Conservation (phyloP, 2,888 invertebrate genomes). For the Atrina japonica region DNA sequence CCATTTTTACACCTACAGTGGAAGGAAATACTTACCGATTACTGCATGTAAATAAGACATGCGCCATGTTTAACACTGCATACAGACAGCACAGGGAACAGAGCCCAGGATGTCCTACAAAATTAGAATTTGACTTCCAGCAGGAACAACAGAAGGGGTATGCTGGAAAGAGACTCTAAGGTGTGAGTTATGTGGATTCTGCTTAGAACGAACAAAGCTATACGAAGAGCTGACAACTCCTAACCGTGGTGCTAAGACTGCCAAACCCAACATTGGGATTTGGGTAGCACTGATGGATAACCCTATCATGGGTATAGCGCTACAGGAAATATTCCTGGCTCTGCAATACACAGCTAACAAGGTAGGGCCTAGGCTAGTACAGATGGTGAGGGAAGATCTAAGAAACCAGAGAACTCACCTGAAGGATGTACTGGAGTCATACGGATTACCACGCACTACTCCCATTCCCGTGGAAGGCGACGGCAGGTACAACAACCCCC, state of each 20-base stretch:
- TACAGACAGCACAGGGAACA: too few relatives aligned
- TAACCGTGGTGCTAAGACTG: background rate
- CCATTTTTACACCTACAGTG: too few relatives aligned
- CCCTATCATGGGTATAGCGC: constrained; percentile 2
- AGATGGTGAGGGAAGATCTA: constrained; percentile 1
- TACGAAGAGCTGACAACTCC: background rate
- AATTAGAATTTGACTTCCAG: too few relatives aligned
- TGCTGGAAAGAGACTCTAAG: too few relatives aligned
- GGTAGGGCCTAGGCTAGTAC: background rate
- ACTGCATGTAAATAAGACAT: too few relatives aligned
- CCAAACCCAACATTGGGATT: background rate
- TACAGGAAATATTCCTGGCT: background rate
- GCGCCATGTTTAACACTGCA: too few relatives aligned
- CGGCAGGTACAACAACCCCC: background rate
- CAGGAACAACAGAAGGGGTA: too few relatives aligned
- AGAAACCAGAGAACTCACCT: background rate
- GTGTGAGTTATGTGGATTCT: constrained; percentile 1
- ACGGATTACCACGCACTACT: background rate
- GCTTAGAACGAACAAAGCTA: background rate
- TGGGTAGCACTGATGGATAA: constrained; percentile 5
- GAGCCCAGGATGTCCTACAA: too few relatives aligned
- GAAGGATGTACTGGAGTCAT: background rate
- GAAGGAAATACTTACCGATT: too few relatives aligned
- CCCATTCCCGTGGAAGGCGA: constrained; percentile 8
- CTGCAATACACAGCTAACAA: constrained; percentile 1